Percentiles rank a stretch among this genome's conserved stretches.
Conservation (phyloP, 2,113 vertebrate species). For the Puffinus mauretanicus region DNA sequence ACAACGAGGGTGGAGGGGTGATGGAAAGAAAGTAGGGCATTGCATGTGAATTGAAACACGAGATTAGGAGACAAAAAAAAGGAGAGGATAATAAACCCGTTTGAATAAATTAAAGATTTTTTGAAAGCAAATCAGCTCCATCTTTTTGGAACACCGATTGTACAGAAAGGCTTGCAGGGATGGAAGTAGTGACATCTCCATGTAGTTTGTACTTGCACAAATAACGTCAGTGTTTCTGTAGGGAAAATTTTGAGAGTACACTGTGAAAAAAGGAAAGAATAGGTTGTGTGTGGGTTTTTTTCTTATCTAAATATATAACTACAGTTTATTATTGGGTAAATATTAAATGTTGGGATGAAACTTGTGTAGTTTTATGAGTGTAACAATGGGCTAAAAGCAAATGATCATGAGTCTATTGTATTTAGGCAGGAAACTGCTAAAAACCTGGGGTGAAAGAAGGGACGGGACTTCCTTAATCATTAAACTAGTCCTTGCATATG, state of each 20-base stretch:
- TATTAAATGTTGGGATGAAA: conserved; percentile 23
- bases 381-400: not conserved
- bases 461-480: not conserved
- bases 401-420: not conserved
- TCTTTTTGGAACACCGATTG: not conserved
- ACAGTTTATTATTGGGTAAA: not conserved
- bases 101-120: not conserved
- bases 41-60: not conserved
- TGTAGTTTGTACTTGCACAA: not conserved
- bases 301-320: conserved; percentile 1
- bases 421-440: conserved; percentile 32
- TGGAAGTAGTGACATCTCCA: not conserved
- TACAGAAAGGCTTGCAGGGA: not conserved
- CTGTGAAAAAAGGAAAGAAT: not conserved
- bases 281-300: not conserved
- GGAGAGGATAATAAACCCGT: not conserved
- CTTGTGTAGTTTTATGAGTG: not conserved
- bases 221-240: not conserved
- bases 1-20: not conserved
- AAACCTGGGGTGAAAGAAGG: not conserved
- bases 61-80: not conserved
- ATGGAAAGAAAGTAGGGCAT: not conserved
- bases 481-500: not conserved
- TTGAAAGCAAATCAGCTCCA: not conserved
- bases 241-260: not conserved